These are phyloP conservation scores for Diadumene lineata DNA, from an alignment of 92 coral and sea anemone species.

Conservation along the genomic window DNA sequence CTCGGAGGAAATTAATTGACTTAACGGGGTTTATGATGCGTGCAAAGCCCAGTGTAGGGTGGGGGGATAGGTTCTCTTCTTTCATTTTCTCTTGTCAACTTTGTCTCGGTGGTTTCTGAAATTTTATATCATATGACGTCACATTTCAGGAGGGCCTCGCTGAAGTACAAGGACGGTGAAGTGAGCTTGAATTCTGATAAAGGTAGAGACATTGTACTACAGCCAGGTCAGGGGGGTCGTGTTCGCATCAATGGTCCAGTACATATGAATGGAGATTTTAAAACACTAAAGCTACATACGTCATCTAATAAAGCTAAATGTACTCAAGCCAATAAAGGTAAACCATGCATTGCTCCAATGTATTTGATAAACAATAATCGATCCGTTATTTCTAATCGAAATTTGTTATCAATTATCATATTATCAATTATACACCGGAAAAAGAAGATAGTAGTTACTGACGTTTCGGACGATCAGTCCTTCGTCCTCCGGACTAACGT, in stretches of 20 bases:
- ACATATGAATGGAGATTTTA: constrained; percentile 1
- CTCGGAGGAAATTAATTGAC: too few species aligned
- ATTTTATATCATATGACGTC: not conserved
- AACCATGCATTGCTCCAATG: too few species aligned
- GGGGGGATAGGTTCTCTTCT: too few species aligned
- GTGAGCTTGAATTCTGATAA: constrained; percentile 10
- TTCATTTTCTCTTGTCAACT: not conserved
- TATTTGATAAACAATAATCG: too few species aligned
- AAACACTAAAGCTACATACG: not conserved
- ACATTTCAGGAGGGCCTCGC: not conserved
- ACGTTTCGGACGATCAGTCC: too few species aligned
- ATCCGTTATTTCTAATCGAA: too few species aligned
- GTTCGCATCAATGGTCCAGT: constrained; percentile 16
- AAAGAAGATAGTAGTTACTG: too few species aligned
- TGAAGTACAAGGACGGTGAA: constrained; percentile 2
- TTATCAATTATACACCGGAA: too few species aligned
- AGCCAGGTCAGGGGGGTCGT: constrained; percentile 22
- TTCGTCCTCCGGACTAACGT: too few species aligned
- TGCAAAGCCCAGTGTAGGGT: too few species aligned
- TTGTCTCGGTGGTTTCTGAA: not conserved
- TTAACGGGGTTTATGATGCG: too few species aligned
- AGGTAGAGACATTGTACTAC: constrained; percentile 11
- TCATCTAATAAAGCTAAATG: not conserved
- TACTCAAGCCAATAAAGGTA: constrained; percentile 8
- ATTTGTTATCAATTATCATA: too few species aligned